Evolutionary conservation across 2,797 vertebrate genomes (phyloP).

Genomic region (Alcedo quadribrachys): DNA sequence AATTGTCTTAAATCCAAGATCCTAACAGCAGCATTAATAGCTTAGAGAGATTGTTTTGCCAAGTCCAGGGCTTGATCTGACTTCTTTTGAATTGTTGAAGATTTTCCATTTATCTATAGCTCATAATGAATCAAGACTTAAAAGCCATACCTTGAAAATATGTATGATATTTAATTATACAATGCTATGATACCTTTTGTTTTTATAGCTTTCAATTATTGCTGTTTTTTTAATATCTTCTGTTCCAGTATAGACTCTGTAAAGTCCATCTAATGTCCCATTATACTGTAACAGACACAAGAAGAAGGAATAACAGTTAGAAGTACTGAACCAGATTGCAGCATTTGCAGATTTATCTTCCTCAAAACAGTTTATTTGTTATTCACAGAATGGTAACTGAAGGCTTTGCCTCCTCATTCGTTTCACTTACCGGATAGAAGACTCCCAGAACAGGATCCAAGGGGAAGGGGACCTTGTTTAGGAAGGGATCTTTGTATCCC

Average conservation of each 20-base stretch:
- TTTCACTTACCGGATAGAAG: constrained; percentile 85
- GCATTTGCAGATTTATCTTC: background rate
- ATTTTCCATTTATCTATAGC: background rate
- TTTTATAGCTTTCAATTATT: constrained; percentile 84
- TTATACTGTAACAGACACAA: constrained; percentile 86
- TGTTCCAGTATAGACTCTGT: constrained; percentile 85
- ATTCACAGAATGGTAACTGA: background rate
- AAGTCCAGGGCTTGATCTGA: background rate
- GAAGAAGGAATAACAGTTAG: background rate
- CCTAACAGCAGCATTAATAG: background rate
- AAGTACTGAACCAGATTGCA: background rate
- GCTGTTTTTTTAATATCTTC: constrained; percentile 84
- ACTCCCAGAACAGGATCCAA: constrained; percentile 72
- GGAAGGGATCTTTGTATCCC: constrained; percentile 90
- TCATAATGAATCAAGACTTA: background rate
- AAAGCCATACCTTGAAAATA: background rate
- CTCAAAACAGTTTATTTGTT: background rate
- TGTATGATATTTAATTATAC: background rate
- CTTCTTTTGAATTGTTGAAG: background rate
- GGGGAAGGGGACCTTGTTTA: constrained; percentile 50
- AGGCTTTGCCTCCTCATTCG: background rate
- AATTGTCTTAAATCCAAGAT: background rate
- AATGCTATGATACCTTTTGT: constrained; percentile 76
- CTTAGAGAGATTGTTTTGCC: background rate
- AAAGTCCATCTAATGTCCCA: constrained; percentile 84